phyloP scores from a whole-genome alignment of 2,888 invertebrate genomes.

The Petrolisthes cinctipes region DNA sequence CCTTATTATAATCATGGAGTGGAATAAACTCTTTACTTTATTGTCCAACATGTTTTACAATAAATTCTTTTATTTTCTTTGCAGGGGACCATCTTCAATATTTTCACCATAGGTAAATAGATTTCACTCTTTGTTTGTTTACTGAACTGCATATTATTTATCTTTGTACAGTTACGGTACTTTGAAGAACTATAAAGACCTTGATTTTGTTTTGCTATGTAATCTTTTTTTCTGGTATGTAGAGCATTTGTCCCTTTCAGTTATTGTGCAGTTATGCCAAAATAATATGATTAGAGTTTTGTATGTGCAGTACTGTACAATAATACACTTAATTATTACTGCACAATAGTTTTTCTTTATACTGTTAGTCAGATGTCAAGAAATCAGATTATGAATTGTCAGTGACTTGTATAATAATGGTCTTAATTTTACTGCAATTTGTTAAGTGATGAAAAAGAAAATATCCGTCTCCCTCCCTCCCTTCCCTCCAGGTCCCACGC shows the following conservation, averaged over 20 bases:
- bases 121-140: neutral
- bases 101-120: slow-evolving; percentile 68
- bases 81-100: slow-evolving; percentile 69
- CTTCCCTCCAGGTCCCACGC: slow-evolving; percentile 48
- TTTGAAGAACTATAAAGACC: too few relatives aligned
- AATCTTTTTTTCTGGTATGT: too few relatives aligned
- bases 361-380: neutral
- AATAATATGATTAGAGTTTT: neutral
- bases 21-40: neutral
- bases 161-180: too few relatives aligned
- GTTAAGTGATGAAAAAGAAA: too few relatives aligned
- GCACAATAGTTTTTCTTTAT: neutral
- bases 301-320: neutral
- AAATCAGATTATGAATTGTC: neutral
- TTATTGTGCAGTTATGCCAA: too few relatives aligned
- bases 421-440: too few relatives aligned
- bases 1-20: too few relatives aligned
- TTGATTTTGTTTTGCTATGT: too few relatives aligned
- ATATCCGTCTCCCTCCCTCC: neutral
- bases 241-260: too few relatives aligned
- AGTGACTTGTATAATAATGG: neutral
- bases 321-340: neutral
- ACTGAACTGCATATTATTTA: neutral
- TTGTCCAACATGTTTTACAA: slow-evolving; percentile 39
- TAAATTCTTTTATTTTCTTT: slow-evolving; percentile 28